Percentiles rank a stretch among this genome's conserved stretches.
phyloP scores from a whole-genome alignment of 2,888 invertebrate genomes.

The Polyommatus iphigenia region DNA sequence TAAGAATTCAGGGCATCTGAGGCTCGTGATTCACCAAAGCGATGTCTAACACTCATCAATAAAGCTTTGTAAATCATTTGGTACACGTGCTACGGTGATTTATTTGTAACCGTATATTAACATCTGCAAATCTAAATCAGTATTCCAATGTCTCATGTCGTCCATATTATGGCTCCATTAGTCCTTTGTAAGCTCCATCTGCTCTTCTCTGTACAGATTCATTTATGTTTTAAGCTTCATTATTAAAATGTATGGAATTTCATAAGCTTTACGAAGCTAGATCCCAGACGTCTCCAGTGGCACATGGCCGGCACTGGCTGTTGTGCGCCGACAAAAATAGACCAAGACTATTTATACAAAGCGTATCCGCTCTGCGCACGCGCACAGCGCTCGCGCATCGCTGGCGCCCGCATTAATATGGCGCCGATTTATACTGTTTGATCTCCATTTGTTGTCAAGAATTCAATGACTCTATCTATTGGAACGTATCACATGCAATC shows the following conservation, averaged over 20 bases:
- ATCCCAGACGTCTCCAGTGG: constrained; percentile 63
- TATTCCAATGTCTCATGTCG: neutral
- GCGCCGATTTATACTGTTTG: constrained; percentile 42
- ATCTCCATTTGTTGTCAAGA: constrained; percentile 37
- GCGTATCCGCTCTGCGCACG: constrained; percentile 74
- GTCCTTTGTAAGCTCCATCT: neutral
- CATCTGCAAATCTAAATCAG: neutral
- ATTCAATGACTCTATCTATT: constrained; percentile 31
- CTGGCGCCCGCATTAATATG: constrained; percentile 52
- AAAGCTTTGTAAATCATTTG: constrained; percentile 8
- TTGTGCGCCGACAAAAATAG: constrained; percentile 72
- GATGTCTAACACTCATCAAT: constrained; percentile 10
- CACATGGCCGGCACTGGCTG: constrained; percentile 72
- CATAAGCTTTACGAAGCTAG: constrained; percentile 62
- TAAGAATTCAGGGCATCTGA: constrained; percentile 2
- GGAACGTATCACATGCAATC: neutral
- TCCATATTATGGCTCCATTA: neutral
- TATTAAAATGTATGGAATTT: constrained; percentile 52
- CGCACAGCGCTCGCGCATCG: constrained; percentile 54
- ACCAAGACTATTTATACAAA: constrained; percentile 71
- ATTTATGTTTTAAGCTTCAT: neutral
- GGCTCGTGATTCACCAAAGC: neutral
- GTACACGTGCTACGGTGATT: neutral
- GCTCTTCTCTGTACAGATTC: neutral
- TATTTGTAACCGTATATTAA: neutral